Evolutionary conservation across 2,113 vertebrate genomes (phyloP).

Genomic region (Brachyhypopomus occidentalis): DNA sequence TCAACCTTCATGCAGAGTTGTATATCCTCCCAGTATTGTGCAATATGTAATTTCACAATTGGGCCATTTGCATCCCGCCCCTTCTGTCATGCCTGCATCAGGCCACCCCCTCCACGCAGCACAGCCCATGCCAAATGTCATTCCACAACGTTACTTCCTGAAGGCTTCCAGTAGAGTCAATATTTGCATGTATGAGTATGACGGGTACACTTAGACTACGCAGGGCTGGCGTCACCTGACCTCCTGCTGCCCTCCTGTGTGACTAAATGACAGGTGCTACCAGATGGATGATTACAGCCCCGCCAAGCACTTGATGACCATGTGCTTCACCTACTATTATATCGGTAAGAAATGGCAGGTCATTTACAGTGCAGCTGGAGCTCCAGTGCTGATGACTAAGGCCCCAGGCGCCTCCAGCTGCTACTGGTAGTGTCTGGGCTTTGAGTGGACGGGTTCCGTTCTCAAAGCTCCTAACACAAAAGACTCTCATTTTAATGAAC

Average conservation of each 20-base stretch:
- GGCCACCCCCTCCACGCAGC: background rate
- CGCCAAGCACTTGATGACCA: slow-evolving; percentile 98
- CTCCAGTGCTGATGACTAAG: too few species aligned
- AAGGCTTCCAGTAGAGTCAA: slow-evolving; percentile 19
- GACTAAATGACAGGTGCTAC: slow-evolving; percentile 78
- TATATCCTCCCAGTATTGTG: too few species aligned
- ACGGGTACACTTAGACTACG: slow-evolving; percentile 16
- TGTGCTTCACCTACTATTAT: slow-evolving; percentile 98
- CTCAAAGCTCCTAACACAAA: too few species aligned
- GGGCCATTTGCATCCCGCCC: background rate
- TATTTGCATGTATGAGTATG: slow-evolving; percentile 38
- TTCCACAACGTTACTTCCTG: slow-evolving; percentile 27
- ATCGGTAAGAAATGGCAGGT: slow-evolving; percentile 75
- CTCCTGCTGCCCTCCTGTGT: slow-evolving; percentile 28
- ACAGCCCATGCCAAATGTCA: background rate
- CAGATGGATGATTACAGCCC: slow-evolving; percentile 97
- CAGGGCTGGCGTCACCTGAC: background rate
- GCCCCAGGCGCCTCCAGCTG: too few species aligned
- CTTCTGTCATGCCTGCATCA: background rate
- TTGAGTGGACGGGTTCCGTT: background rate
- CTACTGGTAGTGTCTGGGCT: too few species aligned
- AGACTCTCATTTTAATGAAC: background rate
- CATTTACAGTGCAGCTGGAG: background rate
- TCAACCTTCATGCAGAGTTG: background rate
- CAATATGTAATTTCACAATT: slow-evolving; percentile 1